These are phyloP conservation scores for Philotrypesis tridentata DNA, from an alignment of 1,140 invertebrate species.

Conservation along the genomic window DNA sequence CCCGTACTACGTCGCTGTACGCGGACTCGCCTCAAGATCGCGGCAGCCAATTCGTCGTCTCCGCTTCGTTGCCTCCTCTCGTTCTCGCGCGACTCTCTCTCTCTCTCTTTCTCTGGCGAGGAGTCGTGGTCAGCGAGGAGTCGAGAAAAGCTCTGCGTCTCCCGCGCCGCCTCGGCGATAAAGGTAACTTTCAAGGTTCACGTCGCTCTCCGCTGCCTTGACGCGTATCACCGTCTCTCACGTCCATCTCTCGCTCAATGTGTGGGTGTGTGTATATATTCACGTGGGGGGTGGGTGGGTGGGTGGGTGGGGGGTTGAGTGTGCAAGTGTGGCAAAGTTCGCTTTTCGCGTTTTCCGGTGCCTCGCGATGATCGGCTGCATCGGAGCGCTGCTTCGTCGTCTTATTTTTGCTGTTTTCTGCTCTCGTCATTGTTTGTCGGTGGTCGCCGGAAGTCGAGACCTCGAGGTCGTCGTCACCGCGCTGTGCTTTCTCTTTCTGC, in stretches of 20 bases:
- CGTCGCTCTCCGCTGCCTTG: not conserved
- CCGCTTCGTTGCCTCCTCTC: no score
- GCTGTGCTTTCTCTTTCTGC: slow-evolving; percentile 26
- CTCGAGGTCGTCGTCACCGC: not conserved
- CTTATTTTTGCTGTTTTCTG: not conserved
- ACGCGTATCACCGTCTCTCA: no score
- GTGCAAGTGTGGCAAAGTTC: not conserved
- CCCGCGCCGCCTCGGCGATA: slow-evolving; percentile 16
- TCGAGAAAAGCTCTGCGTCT: not conserved
- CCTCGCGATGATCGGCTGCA: slow-evolving; percentile 26
- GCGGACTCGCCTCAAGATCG: slow-evolving; percentile 44
- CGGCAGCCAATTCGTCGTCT: slow-evolving; percentile 33
- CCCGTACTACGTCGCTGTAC: no score
- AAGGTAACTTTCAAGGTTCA: slow-evolving; percentile 42
- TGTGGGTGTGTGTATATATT: not conserved
- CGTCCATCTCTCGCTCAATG: not conserved
- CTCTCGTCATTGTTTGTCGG: no score
- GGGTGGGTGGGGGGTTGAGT: no score
- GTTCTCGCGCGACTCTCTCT: no score
- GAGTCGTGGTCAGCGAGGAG: not conserved
- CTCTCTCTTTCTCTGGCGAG: no score
- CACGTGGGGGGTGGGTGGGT: no score
- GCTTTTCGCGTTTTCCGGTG: not conserved
- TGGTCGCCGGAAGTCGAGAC: slow-evolving; percentile 25
- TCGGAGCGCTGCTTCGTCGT: not conserved